phyloP scores from a whole-genome alignment of 2,113 vertebrate genomes.

The Corvus cornix region DNA sequence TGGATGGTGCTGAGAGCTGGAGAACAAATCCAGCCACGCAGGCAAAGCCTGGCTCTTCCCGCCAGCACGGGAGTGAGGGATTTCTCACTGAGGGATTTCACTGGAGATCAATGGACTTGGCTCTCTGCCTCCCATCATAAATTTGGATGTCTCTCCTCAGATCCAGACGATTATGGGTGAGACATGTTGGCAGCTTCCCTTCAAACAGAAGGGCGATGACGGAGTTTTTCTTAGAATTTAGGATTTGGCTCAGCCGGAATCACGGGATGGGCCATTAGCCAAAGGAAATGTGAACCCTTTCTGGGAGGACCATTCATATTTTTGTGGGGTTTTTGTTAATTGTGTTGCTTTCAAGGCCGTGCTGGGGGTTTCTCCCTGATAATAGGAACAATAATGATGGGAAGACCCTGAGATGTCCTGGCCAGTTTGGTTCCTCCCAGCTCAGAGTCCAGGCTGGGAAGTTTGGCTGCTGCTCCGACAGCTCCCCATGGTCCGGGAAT shows the following conservation, averaged over 20 bases:
- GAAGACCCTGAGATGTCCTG: neutral
- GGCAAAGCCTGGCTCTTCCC: neutral
- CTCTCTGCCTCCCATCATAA: slow-evolving; percentile 9
- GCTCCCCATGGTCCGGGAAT: fast-evolving
- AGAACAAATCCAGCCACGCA: neutral
- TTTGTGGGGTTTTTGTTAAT: neutral
- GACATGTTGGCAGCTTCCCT: slow-evolving; percentile 40
- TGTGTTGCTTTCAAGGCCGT: neutral
- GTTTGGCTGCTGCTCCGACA: neutral
- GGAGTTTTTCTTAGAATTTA: slow-evolving; percentile 1
- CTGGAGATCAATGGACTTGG: slow-evolving; percentile 39
- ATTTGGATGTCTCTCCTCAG: neutral
- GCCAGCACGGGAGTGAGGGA: neutral
- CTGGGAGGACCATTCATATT: neutral
- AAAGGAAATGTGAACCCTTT: neutral
- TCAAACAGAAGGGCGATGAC: slow-evolving; percentile 6
- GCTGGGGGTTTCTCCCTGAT: neutral
- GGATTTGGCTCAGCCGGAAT: neutral
- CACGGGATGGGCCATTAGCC: neutral
- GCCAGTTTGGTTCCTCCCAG: neutral
- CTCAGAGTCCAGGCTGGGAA: neutral
- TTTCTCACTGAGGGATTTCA: slow-evolving; percentile 1
- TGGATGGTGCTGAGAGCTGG: neutral
- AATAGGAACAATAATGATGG: neutral
- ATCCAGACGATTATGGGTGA: slow-evolving; percentile 14